Evolutionary conservation across 1,140 invertebrate species (phyloP), one percentile per base, ranked within the genome.

Genomic region (Drosophila arawakana): DNA sequence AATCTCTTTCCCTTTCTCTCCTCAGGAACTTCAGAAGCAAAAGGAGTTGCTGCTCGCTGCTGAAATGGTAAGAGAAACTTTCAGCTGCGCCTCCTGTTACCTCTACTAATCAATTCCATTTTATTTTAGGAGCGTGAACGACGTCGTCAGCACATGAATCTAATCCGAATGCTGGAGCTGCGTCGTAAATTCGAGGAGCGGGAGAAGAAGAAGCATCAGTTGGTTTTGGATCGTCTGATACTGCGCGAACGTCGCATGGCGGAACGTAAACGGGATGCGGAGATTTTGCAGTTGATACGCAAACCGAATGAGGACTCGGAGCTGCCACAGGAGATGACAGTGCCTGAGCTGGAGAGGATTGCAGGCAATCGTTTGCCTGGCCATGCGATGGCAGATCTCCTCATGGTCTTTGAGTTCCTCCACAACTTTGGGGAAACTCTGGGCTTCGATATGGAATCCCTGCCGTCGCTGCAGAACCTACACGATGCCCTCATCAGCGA

Each of bases 381-480:
- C 0, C 95, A 97, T 91, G 97, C 97, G 0, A 98, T 98, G 93
- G 96, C 97, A 2, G 97, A 99, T 93, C 94, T 97, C 41, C 94
- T 99, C 4, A 98, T 99, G 97, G 96, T 98, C 2, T 97, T 97
- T 89, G 98, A 99, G 93, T 99, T 99, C 92, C 93, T 98, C 50
- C 96, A 98, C 82, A 99, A 98, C 92, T 99, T 99, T 91, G 97
- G 97, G 25, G 96, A 98, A 92, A 97, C 97, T 0, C 93, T 99
- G 8, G 97, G 97, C 46, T 98, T 98, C 89, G 97, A 98, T 90
- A 96, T 97, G 94, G 97, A 98, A 43, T 96, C 96, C 0, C 91
- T 99, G 46, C 98, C 98, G 4, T 96, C 95, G 1, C 90, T 99
- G 61, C 96, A 97, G 82, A 96, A 96, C 52, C 93, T 99, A 0